phyloP scores from a whole-genome alignment of 1,140 invertebrate species.

The Uloborus diversus region DNA sequence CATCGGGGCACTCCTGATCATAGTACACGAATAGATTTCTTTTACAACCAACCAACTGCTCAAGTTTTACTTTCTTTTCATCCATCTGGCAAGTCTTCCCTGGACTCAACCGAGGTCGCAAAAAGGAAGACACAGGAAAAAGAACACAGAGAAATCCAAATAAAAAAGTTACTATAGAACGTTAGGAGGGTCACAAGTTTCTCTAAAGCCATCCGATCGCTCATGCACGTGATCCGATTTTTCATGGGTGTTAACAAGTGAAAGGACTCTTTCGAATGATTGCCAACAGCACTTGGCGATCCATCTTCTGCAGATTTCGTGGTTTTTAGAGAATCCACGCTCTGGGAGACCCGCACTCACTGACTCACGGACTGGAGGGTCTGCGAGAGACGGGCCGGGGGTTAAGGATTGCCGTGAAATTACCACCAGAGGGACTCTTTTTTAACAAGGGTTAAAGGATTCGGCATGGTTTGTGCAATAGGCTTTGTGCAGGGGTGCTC shows the following conservation, averaged over 20 bases:
- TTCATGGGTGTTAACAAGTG: constrained; percentile 51
- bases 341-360: not conserved
- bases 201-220: constrained; percentile 7
- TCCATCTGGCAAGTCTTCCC: no score
- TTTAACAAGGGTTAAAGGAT: constrained; percentile 16
- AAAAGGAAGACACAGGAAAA: no score
- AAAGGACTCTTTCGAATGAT: constrained; percentile 34
- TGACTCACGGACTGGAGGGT: not conserved
- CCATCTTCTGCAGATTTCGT: constrained; percentile 37
- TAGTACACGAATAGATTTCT: no score
- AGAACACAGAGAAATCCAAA: no score
- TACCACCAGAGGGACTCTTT: constrained; percentile 22
- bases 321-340: constrained; percentile 6
- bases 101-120: no score
- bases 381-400: not conserved
- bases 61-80: no score
- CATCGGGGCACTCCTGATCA: no score
- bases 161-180: no score
- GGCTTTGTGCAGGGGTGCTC: not conserved
- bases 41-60: no score
- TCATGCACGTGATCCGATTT: constrained; percentile 52
- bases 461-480: constrained; percentile 29
- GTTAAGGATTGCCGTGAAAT: constrained; percentile 30
- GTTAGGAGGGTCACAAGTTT: not conserved
- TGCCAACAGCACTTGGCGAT: constrained; percentile 46